These are phyloP conservation scores for Sepiola atlantica DNA, from an alignment of 2,888 invertebrate species.

Conservation along the genomic window DNA sequence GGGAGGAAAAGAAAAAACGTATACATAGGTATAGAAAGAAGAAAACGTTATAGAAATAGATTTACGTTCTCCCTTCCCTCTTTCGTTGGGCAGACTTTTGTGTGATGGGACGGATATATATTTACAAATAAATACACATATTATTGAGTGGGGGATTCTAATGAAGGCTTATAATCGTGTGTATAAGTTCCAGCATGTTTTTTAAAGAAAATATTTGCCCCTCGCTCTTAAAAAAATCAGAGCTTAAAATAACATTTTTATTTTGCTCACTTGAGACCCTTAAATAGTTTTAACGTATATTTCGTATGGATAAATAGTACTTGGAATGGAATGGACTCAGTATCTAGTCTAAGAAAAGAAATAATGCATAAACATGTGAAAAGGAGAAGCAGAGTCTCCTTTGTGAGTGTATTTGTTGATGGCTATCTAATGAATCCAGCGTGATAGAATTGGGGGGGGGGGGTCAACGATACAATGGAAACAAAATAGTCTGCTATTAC, in stretches of 20 bases:
- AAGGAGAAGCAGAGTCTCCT: neutral
- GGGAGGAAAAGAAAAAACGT: too few species aligned
- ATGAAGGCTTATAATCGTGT: neutral
- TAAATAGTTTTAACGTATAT: neutral
- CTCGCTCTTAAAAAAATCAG: neutral
- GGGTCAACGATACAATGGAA: neutral
- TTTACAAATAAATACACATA: too few species aligned
- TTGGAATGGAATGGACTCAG: neutral
- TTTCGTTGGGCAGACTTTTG: too few species aligned
- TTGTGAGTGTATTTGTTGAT: neutral
- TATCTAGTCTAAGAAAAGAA: slow-evolving; percentile 2
- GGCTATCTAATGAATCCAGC: neutral
- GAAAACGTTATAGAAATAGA: too few species aligned
- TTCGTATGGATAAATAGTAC: neutral
- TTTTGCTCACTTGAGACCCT: neutral
- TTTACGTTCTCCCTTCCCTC: too few species aligned
- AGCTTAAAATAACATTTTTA: neutral
- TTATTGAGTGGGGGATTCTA: neutral
- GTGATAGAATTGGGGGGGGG: neutral
- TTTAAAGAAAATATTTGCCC: neutral
- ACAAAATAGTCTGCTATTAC: neutral
- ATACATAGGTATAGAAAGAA: too few species aligned
- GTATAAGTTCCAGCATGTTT: neutral
- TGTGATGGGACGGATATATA: too few species aligned
- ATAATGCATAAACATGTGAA: neutral